phyloP scores from a whole-genome alignment of 2,888 invertebrate genomes.

The Scaptomyza tumidula region DNA sequence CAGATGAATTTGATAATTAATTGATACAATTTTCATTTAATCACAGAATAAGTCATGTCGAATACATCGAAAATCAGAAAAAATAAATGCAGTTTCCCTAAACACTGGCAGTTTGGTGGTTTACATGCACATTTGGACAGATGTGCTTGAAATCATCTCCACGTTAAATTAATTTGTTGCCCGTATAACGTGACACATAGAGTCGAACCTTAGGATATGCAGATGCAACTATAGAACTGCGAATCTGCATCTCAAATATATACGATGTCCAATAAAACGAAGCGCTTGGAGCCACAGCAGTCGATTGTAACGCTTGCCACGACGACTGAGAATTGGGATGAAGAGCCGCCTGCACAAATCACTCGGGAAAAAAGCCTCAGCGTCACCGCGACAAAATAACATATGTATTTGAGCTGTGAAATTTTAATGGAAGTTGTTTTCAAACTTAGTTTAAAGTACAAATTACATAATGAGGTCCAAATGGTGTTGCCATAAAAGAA shows the following conservation, averaged over 20 bases:
- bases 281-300: background rate
- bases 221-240: background rate
- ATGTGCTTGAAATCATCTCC: background rate
- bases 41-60: background rate
- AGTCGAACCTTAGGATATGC: background rate
- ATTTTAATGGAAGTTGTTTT: too few relatives aligned
- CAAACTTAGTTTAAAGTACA: too few relatives aligned
- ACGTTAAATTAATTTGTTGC: background rate
- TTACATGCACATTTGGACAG: background rate
- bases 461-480: too few relatives aligned
- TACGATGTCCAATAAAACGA: rapidly evolving
- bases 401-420: too few relatives aligned
- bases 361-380: background rate
- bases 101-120: background rate
- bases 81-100: background rate
- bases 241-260: background rate
- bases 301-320: rapidly evolving
- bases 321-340: background rate
- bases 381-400: background rate
- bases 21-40: background rate
- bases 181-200: background rate
- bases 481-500: too few relatives aligned
- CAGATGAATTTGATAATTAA: background rate
- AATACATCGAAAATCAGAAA: background rate
- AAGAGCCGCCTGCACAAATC: background rate